phyloP scores from a whole-genome alignment of 2,888 invertebrate species.

The Nomada lathburiana region DNA sequence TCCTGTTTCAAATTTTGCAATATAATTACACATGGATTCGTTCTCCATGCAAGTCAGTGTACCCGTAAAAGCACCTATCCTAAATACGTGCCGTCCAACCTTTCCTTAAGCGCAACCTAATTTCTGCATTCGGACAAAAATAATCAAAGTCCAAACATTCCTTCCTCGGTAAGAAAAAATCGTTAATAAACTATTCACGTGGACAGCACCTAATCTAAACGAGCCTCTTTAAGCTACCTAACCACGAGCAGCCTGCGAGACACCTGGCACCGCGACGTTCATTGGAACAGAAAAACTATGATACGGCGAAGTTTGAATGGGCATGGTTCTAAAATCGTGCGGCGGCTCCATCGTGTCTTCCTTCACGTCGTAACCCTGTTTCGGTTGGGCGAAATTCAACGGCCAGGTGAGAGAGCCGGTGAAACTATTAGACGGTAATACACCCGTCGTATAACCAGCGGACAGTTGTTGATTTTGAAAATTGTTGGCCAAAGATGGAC shows the following conservation, averaged over 20 bases:
- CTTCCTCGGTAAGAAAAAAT: too few species aligned
- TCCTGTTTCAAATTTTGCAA: neutral
- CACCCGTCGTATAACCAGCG: neutral
- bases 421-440: slow-evolving; percentile 8
- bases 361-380: slow-evolving; percentile 76
- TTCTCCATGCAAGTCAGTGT: slow-evolving; percentile 47
- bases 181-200: neutral
- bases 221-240: slow-evolving; percentile 3
- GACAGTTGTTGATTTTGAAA: slow-evolving; percentile 23
- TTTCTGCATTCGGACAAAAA: too few species aligned
- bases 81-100: too few species aligned
- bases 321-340: slow-evolving; percentile 70
- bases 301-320: slow-evolving; percentile 58
- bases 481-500: neutral
- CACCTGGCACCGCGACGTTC: neutral
- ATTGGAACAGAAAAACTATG: slow-evolving; percentile 22
- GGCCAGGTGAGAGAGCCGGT: slow-evolving; percentile 37
- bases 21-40: slow-evolving; percentile 46
- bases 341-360: slow-evolving; percentile 74
- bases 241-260: slow-evolving; percentile 37
- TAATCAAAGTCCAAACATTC: too few species aligned
- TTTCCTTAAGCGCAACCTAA: too few species aligned
- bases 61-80: neutral
- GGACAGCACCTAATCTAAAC: neutral
- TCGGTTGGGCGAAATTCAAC: slow-evolving; percentile 57